Percentiles rank a stretch among this genome's conserved stretches.
Evolutionary conservation across 1,140 invertebrate species (phyloP).

Genomic region (Oreohelix idahoensis): DNA sequence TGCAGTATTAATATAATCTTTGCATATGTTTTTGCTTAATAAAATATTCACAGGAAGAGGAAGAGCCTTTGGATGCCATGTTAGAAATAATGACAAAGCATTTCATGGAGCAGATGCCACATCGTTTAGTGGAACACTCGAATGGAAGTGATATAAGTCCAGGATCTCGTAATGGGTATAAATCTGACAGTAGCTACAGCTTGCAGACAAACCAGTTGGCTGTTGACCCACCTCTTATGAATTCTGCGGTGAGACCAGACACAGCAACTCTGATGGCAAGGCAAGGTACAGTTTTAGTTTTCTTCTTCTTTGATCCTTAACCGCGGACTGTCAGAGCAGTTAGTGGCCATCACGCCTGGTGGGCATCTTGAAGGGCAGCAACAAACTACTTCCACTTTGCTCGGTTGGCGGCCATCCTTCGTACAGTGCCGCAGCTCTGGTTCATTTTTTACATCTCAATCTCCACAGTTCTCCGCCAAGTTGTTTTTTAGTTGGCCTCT

Average conservation of each 20-base stretch:
- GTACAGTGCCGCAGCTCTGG: too few species aligned
- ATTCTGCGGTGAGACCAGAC: slow-evolving; percentile 15
- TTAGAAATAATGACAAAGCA: slow-evolving; percentile 66
- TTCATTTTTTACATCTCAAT: too few species aligned
- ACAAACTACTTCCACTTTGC: too few species aligned
- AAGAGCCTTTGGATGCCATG: slow-evolving; percentile 64
- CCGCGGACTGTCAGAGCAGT: too few species aligned
- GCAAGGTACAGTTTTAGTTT: slow-evolving; percentile 34
- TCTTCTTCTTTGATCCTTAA: too few species aligned
- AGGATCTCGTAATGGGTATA: neutral
- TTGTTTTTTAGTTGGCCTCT: too few species aligned
- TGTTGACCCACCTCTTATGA: neutral
- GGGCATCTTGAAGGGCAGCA: too few species aligned
- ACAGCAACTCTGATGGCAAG: slow-evolving; percentile 25
- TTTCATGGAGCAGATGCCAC: slow-evolving; percentile 47
- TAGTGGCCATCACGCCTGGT: too few species aligned
- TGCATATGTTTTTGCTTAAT: too few species aligned
- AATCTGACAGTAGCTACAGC: neutral
- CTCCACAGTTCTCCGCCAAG: too few species aligned
- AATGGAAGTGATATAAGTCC: neutral
- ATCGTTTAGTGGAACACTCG: neutral
- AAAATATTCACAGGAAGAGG: slow-evolving; percentile 60
- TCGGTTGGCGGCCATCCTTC: too few species aligned
- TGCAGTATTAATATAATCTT: too few species aligned
- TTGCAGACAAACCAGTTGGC: neutral